These are phyloP conservation scores for Lepeophtheirus salmonis DNA, from an alignment of 1,140 invertebrate species.

Conservation along the genomic window DNA sequence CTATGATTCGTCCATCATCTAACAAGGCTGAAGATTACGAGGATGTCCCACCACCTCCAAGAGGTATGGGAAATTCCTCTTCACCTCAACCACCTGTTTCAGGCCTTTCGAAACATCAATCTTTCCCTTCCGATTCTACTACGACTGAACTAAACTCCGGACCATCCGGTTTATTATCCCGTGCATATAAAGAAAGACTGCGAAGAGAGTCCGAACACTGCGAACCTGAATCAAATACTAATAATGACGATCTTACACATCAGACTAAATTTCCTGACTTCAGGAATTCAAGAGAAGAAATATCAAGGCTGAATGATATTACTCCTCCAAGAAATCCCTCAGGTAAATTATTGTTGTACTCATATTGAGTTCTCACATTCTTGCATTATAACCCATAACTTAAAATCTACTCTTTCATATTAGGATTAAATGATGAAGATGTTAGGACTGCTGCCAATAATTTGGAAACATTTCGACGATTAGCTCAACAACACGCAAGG, in stretches of 20 bases:
- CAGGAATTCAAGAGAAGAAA: not conserved
- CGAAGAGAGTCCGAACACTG: not conserved
- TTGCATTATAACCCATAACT: no score
- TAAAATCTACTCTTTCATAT: not conserved
- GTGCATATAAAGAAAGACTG: not conserved
- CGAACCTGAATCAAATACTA: not conserved
- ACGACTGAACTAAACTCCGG: not conserved
- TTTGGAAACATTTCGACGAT: slow-evolving; percentile 11
- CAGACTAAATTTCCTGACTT: not conserved
- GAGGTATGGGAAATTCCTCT: no score
- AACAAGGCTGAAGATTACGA: not conserved
- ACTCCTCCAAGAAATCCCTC: not conserved
- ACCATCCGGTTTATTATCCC: not conserved
- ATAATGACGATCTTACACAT: no score
- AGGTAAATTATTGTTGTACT: no score
- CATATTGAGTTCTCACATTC: no score
- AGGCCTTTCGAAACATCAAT: no score
- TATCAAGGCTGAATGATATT: not conserved
- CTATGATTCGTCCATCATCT: not conserved
- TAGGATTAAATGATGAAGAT: slow-evolving; percentile 7
- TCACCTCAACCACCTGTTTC: not conserved
- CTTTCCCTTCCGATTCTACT: not conserved
- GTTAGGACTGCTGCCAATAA: slow-evolving; percentile 4
- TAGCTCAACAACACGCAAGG: slow-evolving; percentile 10
- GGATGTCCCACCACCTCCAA: no score